phyloP scores from a whole-genome alignment of 2,888 invertebrate species.

The Rotaria socialis region DNA sequence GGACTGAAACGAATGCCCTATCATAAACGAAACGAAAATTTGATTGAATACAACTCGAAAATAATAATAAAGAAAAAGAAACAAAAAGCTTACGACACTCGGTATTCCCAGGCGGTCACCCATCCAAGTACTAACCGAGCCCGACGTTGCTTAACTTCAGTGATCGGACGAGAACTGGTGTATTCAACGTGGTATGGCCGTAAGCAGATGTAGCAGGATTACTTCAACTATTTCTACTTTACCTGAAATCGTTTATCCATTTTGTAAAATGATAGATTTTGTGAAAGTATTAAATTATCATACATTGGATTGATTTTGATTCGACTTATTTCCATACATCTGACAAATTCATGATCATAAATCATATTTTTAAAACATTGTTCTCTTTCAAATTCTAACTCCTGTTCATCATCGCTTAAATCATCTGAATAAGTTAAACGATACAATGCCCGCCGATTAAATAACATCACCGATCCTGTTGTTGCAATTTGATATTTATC shows the following conservation, averaged over 20 bases:
- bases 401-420: neutral
- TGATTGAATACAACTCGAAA: neutral
- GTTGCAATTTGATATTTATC: neutral
- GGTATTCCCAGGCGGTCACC: slow-evolving; percentile 32
- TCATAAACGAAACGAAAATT: neutral
- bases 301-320: neutral
- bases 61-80: neutral
- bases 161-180: slow-evolving; percentile 32
- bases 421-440: neutral
- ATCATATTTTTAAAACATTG: neutral
- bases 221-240: neutral
- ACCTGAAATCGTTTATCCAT: neutral
- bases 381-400: neutral
- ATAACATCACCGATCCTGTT: neutral
- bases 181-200: slow-evolving; percentile 29
- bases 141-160: slow-evolving; percentile 32
- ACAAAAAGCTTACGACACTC: slow-evolving; percentile 20
- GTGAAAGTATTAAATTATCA: neutral
- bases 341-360: neutral
- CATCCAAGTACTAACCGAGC: slow-evolving; percentile 32
- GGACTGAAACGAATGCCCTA: neutral
- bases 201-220: neutral
- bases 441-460: neutral
- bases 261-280: neutral
- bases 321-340: neutral